phyloP scores from a whole-genome alignment of 2,797 vertebrate species.

The Sebastolobus altivelis region DNA sequence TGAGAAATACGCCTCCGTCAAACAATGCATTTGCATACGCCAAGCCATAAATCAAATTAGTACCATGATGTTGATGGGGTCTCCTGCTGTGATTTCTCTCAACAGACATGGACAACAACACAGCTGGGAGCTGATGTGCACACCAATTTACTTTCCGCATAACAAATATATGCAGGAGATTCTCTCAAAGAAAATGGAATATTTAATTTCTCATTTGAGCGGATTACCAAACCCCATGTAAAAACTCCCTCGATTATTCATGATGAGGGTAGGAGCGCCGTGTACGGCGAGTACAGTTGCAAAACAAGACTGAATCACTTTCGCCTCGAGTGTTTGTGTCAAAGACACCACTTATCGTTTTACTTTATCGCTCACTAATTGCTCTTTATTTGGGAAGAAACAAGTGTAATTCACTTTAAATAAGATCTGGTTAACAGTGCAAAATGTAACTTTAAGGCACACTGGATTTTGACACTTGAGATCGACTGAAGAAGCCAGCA shows the following conservation, averaged over 20 bases:
- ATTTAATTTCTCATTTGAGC: conserved; percentile 73
- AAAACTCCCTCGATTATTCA: conserved; percentile 62
- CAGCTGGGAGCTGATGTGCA: conserved; percentile 66
- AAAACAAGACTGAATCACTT: conserved; percentile 49
- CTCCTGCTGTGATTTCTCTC: conserved; percentile 65
- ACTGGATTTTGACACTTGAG: conserved; percentile 8
- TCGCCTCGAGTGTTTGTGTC: conserved; percentile 53
- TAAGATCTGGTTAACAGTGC: not conserved
- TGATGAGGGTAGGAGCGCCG: conserved; percentile 28
- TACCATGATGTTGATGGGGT: conserved; percentile 58
- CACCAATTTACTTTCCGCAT: conserved; percentile 64
- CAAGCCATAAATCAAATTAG: conserved; percentile 67
- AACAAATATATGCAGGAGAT: conserved; percentile 72
- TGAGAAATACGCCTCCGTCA: conserved; percentile 29
- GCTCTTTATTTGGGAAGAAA: conserved; percentile 31
- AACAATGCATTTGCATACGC: conserved; percentile 59
- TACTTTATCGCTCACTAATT: conserved; percentile 41
- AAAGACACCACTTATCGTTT: conserved; percentile 44
- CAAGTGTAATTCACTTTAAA: conserved; percentile 30
- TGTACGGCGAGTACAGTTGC: conserved; percentile 16
- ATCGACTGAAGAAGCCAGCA: not conserved
- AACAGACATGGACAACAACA: conserved; percentile 64
- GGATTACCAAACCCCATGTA: conserved; percentile 55
- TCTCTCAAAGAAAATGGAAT: conserved; percentile 71
- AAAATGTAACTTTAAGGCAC: not conserved